A percentile compares a stretch with the other conserved stretches of the same genome.
Conservation (phyloP, 2,888 invertebrate species). For the Prosopocoilus inquinatus region DNA sequence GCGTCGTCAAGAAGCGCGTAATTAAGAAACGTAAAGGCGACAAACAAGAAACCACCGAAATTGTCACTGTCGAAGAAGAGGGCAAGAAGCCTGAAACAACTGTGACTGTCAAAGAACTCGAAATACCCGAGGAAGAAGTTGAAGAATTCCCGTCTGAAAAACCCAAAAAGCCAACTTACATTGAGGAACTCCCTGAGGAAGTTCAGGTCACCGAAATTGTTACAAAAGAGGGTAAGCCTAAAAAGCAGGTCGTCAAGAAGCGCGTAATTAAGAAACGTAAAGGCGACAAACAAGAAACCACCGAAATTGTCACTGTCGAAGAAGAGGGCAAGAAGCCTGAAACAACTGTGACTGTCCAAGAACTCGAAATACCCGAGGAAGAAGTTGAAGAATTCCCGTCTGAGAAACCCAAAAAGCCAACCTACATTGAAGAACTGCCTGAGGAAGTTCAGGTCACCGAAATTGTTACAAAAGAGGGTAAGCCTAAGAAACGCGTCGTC, state of each 20-base stretch:
- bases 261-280: slow-evolving; percentile 40
- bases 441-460: slow-evolving; percentile 32
- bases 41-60: slow-evolving; percentile 35
- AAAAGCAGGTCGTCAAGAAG: slow-evolving; percentile 41
- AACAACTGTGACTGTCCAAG: slow-evolving; percentile 45
- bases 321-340: slow-evolving; percentile 44
- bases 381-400: slow-evolving; percentile 29
- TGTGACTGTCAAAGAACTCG: slow-evolving; percentile 36
- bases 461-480: slow-evolving; percentile 43
- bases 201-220: slow-evolving; percentile 37
- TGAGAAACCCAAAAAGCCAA: slow-evolving; percentile 22
- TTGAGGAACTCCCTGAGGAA: slow-evolving; percentile 36
- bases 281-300: slow-evolving; percentile 50
- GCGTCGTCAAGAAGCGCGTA: slow-evolving; percentile 39
- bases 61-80: slow-evolving; percentile 34
- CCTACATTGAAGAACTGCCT: slow-evolving; percentile 19
- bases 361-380: slow-evolving; percentile 35
- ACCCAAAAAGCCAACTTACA: slow-evolving; percentile 27
- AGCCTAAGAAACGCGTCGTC: slow-evolving; percentile 45
- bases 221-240: slow-evolving; percentile 46
- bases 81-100: slow-evolving; percentile 49
- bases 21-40: slow-evolving; percentile 43
- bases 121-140: slow-evolving; percentile 29
- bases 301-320: slow-evolving; percentile 53
- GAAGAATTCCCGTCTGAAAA: slow-evolving; percentile 27